phyloP scores from a whole-genome alignment of 2,888 invertebrate genomes.

The Molorchus minor region DNA sequence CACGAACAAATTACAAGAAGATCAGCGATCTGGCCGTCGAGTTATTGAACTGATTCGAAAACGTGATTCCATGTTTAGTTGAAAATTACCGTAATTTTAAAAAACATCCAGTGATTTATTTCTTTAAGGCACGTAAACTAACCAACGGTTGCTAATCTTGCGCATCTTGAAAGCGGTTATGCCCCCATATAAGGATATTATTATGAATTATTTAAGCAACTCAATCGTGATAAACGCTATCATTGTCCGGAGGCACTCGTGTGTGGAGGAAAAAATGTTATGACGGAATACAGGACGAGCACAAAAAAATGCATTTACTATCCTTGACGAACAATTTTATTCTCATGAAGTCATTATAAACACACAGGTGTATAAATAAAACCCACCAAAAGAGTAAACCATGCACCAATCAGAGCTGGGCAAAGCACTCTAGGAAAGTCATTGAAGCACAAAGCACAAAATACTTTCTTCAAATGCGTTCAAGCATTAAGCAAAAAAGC shows the following conservation, averaged over 20 bases:
- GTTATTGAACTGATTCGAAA: constrained; percentile 31
- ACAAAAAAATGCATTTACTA: too few species aligned
- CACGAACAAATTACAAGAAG: constrained; percentile 20
- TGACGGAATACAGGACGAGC: too few species aligned
- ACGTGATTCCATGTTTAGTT: constrained; percentile 39
- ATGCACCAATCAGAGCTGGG: too few species aligned
- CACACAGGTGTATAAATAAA: too few species aligned
- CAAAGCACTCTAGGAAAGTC: too few species aligned
- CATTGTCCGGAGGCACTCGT: constrained; percentile 37
- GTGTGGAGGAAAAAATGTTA: constrained; percentile 31
- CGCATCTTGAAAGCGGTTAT: constrained; percentile 19
- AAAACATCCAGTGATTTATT: constrained; percentile 39
- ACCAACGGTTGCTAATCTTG: constrained; percentile 20
- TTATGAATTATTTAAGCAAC: constrained; percentile 34
- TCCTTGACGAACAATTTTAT: too few species aligned
- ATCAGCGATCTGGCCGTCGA: constrained; percentile 16
- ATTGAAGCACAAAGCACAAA: too few species aligned
- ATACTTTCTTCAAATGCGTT: too few species aligned
- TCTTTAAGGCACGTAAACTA: constrained; percentile 31
- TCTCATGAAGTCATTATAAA: too few species aligned
- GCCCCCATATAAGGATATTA: constrained; percentile 25
- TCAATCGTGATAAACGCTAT: constrained; percentile 31
- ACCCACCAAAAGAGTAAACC: too few species aligned
- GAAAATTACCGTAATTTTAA: constrained; percentile 40
- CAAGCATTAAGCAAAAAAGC: too few species aligned